Conservation (phyloP, 1,140 invertebrate species). For the Lethrus apterus region DNA sequence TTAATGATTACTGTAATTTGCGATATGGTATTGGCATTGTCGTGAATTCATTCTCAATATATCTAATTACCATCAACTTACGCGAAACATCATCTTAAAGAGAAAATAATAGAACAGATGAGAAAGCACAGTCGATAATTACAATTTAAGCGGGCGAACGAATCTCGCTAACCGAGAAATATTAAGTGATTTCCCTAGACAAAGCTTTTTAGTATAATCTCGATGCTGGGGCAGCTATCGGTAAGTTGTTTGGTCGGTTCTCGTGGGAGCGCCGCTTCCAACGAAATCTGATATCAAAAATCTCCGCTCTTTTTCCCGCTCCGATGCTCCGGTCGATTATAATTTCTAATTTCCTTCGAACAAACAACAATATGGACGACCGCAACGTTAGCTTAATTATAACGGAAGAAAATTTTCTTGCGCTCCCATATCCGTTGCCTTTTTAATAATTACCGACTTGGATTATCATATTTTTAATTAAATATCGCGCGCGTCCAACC, state of each 20-base stretch:
- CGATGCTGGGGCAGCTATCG: conserved; percentile 4
- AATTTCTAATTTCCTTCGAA: conserved; percentile 5
- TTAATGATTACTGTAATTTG: too few species aligned
- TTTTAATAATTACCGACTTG: conserved; percentile 7
- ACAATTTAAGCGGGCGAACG: too few species aligned
- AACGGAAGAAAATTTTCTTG: conserved; percentile 11
- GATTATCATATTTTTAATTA: conserved; percentile 14
- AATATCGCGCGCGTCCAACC: too few species aligned
- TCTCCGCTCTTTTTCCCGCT: conserved; percentile 3
- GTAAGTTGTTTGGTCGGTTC: conserved; percentile 9
- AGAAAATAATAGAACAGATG: too few species aligned
- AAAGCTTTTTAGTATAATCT: conserved; percentile 13
- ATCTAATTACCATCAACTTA: too few species aligned
- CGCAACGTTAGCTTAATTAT: conserved; percentile 10
- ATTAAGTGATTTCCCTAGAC: conserved; percentile 13
- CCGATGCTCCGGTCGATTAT: conserved; percentile 5
- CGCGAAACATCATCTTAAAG: too few species aligned
- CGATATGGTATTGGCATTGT: too few species aligned
- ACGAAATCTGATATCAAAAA: conserved; percentile 11
- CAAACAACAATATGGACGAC: conserved; percentile 8
- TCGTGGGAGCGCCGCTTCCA: background rate
- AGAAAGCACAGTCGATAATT: too few species aligned
- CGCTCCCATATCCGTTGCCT: conserved; percentile 4
- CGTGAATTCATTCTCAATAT: too few species aligned
- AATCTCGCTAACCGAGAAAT: too few species aligned